Percentiles rank a stretch among this genome's conserved stretches.
phyloP scores from a whole-genome alignment of 1,140 invertebrate species.

The Pseudomyrmex gracilis region DNA sequence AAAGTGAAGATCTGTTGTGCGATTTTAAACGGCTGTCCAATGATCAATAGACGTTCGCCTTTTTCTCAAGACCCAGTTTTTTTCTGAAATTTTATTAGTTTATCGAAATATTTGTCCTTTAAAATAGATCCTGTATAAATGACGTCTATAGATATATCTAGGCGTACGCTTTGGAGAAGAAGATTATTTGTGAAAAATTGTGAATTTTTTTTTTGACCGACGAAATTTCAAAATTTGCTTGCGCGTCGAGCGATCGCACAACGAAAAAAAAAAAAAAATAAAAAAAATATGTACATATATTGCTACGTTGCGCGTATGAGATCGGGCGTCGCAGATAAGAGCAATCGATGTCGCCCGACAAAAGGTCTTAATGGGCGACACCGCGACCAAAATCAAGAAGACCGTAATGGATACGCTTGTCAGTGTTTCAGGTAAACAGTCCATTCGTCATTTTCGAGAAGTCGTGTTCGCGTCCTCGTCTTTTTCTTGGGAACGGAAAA shows the following conservation, averaged over 20 bases:
- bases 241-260: background rate
- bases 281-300: background rate
- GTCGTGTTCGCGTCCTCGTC: background rate
- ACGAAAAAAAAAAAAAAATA: background rate
- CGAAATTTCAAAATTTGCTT: background rate
- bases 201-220: background rate
- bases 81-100: too few relatives aligned
- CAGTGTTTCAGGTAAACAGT: constrained; percentile 74
- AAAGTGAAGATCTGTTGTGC: too few relatives aligned
- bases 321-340: constrained; percentile 46
- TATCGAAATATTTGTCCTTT: too few relatives aligned
- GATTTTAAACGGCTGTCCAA: too few relatives aligned
- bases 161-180: too few relatives aligned
- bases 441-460: constrained; percentile 73
- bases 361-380: constrained; percentile 67
- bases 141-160: too few relatives aligned
- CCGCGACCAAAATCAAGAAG: constrained; percentile 26
- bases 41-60: too few relatives aligned
- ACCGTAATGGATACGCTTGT: constrained; percentile 68
- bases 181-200: background rate
- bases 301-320: constrained; percentile 14
- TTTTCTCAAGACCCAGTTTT: too few relatives aligned
- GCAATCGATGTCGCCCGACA: constrained; percentile 52
- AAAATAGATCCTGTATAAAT: too few relatives aligned
- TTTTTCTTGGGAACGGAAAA: constrained; percentile 9